Evolutionary conservation across 2,888 invertebrate species (phyloP).

Genomic region (Diachrysia chrysitis): DNA sequence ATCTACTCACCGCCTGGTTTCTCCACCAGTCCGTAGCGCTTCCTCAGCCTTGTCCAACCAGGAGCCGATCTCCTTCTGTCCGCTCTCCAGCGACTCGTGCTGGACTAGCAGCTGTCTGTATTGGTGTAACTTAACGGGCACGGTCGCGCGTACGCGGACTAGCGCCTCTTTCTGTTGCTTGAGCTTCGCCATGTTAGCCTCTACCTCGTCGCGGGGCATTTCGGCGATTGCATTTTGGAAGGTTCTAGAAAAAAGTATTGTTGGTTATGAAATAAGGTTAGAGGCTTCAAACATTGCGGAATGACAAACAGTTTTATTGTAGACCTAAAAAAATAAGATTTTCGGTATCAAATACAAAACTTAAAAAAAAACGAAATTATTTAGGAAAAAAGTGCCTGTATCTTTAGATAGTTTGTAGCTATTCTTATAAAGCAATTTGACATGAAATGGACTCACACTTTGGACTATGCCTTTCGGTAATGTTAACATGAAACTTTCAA

Average conservation of each 20-base stretch:
- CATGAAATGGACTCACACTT: too few species aligned
- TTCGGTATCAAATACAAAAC: too few species aligned
- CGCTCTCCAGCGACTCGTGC: constrained; percentile 96
- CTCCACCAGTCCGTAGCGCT: constrained; percentile 87
- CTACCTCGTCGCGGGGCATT: constrained; percentile 96
- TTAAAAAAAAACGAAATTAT: too few species aligned
- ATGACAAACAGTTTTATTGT: too few species aligned
- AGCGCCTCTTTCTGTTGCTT: constrained; percentile 97
- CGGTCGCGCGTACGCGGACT: constrained; percentile 94
- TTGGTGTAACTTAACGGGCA: constrained; percentile 94
- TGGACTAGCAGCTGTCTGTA: constrained; percentile 95
- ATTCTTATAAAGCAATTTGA: too few species aligned
- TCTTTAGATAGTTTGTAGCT: too few species aligned
- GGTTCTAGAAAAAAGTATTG: constrained; percentile 84
- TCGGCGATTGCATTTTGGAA: constrained; percentile 97
- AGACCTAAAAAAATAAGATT: too few species aligned
- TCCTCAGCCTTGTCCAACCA: constrained; percentile 97
- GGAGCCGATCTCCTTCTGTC: constrained; percentile 94
- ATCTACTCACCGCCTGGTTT: constrained; percentile 75
- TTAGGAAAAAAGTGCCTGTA: too few species aligned
- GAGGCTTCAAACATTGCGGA: too few species aligned
- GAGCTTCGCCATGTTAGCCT: constrained; percentile 95
- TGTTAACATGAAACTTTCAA: too few species aligned
- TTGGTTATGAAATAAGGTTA: too few species aligned
- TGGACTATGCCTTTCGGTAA: too few species aligned